A percentile compares a stretch with the other conserved stretches of the same genome.
phyloP scores from a whole-genome alignment of 1,140 invertebrate genomes.

The Microplitis mediator region DNA sequence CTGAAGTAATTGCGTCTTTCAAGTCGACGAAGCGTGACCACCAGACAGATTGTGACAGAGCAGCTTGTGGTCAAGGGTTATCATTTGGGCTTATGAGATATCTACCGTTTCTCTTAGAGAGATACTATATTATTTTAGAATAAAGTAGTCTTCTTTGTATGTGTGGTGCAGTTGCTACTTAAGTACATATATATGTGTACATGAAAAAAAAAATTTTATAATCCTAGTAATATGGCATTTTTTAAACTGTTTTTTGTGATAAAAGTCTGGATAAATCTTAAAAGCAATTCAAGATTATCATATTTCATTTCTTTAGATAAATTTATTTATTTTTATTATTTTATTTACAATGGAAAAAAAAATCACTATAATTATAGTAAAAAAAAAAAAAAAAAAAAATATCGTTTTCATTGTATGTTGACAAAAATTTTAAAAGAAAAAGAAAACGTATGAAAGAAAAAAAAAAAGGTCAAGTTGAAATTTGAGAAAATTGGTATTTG shows the following conservation, averaged over 20 bases:
- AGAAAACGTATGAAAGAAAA: not conserved
- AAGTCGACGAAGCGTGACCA: conserved; percentile 25
- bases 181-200: too few relatives aligned
- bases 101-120: not conserved
- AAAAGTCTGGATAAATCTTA: too few relatives aligned
- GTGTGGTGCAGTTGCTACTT: not conserved
- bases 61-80: conserved; percentile 47
- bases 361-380: too few relatives aligned
- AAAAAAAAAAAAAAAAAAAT: too few relatives aligned
- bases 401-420: too few relatives aligned
- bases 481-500: conserved; percentile 36
- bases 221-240: too few relatives aligned
- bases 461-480: conserved; percentile 3
- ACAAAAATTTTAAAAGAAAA: not conserved
- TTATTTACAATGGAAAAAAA: not conserved
- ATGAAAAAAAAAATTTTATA: too few relatives aligned
- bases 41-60: conserved; percentile 54
- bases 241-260: too few relatives aligned
- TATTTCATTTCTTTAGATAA: too few relatives aligned
- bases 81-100: conserved; percentile 29
- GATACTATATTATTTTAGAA: not conserved
- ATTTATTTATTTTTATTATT: not conserved
- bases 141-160: conserved; percentile 2
- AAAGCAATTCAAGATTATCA: too few relatives aligned
- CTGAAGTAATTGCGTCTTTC: conserved; percentile 22